Conservation (phyloP, 2,888 invertebrate species). For the Trichacis sp. region DNA sequence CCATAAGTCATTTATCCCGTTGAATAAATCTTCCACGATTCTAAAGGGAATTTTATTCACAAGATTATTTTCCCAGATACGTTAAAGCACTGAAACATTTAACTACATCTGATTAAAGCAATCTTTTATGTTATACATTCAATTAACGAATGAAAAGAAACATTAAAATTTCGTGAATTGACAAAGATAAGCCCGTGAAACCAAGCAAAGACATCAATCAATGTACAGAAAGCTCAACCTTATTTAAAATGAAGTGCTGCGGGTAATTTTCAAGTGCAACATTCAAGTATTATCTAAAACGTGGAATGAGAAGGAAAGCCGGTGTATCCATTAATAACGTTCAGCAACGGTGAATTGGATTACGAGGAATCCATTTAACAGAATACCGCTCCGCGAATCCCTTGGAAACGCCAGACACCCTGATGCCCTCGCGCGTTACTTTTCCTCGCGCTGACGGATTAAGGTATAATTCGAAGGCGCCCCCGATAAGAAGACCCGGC, state of each 20-base stretch:
- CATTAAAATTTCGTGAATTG: no score
- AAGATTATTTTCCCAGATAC: no score
- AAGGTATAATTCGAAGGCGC: slow-evolving; percentile 44
- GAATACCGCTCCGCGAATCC: slow-evolving; percentile 42
- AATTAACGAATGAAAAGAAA: no score
- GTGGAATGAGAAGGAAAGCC: slow-evolving; percentile 40
- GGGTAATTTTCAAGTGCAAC: slow-evolving; percentile 46
- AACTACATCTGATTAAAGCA: no score
- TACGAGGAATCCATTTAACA: slow-evolving; percentile 55
- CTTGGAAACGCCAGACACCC: slow-evolving; percentile 36
- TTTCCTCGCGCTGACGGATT: slow-evolving; percentile 47
- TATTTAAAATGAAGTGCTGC: background rate
- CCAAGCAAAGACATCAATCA: no score
- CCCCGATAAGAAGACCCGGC: slow-evolving; percentile 1
- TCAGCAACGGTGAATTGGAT: slow-evolving; percentile 57
- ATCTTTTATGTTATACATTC: no score
- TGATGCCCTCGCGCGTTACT: slow-evolving; percentile 37
- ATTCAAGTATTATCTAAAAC: slow-evolving; percentile 55
- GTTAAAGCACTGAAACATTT: no score
- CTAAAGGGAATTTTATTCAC: no score
- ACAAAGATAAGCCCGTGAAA: background rate
- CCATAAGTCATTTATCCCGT: no score
- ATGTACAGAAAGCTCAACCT: no score
- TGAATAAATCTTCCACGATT: no score
- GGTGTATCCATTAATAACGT: slow-evolving; percentile 57